Conservation (phyloP, 2,797 vertebrate species). For the Enteromius unitaeniatus region DNA sequence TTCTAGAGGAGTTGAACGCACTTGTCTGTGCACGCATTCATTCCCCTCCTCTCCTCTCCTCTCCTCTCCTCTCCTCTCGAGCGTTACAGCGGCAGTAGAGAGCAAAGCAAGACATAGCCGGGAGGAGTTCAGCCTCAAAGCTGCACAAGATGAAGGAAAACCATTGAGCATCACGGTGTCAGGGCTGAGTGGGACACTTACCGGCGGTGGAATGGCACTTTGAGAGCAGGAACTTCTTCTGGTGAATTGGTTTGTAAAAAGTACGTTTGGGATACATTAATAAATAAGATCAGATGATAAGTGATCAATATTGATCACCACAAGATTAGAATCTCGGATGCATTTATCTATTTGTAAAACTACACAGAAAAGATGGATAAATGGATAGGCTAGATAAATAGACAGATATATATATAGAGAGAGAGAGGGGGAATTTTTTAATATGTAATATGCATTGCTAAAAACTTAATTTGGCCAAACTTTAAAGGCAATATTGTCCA, state of each 20-base stretch:
- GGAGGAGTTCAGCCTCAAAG: constrained; percentile 38
- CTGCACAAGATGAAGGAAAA: constrained; percentile 6
- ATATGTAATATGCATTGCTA: too few species aligned
- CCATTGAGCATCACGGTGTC: neutral
- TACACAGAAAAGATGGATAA: neutral
- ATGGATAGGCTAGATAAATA: neutral
- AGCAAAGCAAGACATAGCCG: constrained; percentile 37
- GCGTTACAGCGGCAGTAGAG: constrained; percentile 41
- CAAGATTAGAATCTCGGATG: neutral
- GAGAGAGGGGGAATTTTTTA: too few species aligned
- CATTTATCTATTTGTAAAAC: neutral
- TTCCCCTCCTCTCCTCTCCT: constrained; percentile 5
- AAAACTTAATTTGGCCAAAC: too few species aligned
- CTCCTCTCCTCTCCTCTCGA: constrained; percentile 27
- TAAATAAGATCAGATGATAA: too few species aligned
- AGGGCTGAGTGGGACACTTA: neutral
- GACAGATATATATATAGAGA: too few species aligned
- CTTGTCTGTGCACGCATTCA: constrained; percentile 41
- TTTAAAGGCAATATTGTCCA: too few species aligned
- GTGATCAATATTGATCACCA: too few species aligned
- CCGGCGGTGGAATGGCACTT: neutral
- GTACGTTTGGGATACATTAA: neutral
- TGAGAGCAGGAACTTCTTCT: neutral
- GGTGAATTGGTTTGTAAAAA: neutral
- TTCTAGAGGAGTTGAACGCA: constrained; percentile 37